These are phyloP conservation scores for Lytechinus variegatus DNA, from an alignment of 35 echinoderm and acorn worm genomes.

Conservation along the genomic window DNA sequence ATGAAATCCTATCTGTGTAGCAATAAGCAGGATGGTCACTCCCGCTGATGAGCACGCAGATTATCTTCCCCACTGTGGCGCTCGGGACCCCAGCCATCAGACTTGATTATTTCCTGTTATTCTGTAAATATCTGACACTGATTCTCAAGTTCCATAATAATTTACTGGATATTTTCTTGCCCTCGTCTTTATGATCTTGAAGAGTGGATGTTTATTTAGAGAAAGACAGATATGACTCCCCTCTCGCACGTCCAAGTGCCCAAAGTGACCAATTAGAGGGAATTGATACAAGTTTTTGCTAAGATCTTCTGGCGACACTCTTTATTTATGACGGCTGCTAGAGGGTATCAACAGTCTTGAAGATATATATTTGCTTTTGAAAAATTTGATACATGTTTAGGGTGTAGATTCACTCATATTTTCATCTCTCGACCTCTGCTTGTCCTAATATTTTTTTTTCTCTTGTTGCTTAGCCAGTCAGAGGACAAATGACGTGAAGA, in stretches of 20 bases:
- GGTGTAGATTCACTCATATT: slow-evolving; percentile 4
- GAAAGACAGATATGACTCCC: slow-evolving; percentile 1
- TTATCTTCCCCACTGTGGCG: not conserved
- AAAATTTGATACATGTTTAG: not conserved
- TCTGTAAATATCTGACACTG: slow-evolving; percentile 24
- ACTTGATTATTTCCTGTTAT: slow-evolving; percentile 33
- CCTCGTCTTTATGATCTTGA: not conserved
- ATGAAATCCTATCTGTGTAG: slow-evolving; percentile 15
- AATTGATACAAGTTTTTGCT: slow-evolving; percentile 14
- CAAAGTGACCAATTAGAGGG: slow-evolving; percentile 30
- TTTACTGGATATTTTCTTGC: not conserved
- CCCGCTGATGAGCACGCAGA: not conserved
- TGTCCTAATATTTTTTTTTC: not conserved
- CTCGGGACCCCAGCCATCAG: not conserved
- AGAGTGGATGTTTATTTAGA: slow-evolving; percentile 27
- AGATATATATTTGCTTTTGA: not conserved
- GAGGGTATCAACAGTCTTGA: not conserved
- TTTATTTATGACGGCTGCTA: slow-evolving; percentile 15
- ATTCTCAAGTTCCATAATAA: slow-evolving; percentile 41
- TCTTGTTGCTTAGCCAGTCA: not conserved
- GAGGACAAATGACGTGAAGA: not conserved
- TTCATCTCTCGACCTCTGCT: not conserved
- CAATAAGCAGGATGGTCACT: slow-evolving; percentile 34
- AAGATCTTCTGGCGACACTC: slow-evolving; percentile 18
- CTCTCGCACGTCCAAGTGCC: not conserved